Evolutionary conservation across 2,888 invertebrate species (phyloP).

Genomic region (Athalia rosae): DNA sequence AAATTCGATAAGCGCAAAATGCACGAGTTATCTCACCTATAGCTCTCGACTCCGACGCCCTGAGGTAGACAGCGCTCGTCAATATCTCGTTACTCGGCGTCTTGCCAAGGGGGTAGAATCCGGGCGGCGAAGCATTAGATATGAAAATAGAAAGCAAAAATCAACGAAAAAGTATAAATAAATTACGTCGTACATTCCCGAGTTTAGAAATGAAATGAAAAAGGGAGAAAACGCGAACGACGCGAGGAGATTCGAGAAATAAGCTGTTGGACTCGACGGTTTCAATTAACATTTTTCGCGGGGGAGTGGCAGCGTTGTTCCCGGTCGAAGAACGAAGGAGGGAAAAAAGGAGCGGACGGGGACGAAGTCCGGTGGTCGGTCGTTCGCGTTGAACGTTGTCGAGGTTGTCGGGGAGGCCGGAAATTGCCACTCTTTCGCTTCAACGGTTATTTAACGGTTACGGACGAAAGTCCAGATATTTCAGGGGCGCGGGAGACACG

Average conservation of each 20-base stretch:
- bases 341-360: background rate
- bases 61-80: slow-evolving; percentile 40
- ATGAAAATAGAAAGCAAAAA: background rate
- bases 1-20: slow-evolving; percentile 36
- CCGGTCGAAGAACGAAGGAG: background rate
- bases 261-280: slow-evolving; percentile 12
- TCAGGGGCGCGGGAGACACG: background rate
- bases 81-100: slow-evolving; percentile 43
- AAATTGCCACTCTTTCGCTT: slow-evolving; percentile 44
- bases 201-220: too few species aligned
- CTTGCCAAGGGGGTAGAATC: slow-evolving; percentile 14
- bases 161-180: slow-evolving; percentile 1
- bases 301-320: slow-evolving; percentile 25
- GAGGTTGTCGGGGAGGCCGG: slow-evolving; percentile 34
- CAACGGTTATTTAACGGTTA: slow-evolving; percentile 39
- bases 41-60: slow-evolving; percentile 14
- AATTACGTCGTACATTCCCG: background rate
- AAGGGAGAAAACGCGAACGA: too few species aligned
- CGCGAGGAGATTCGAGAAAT: too few species aligned
- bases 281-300: slow-evolving; percentile 40
- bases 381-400: slow-evolving; percentile 24
- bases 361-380: slow-evolving; percentile 34
- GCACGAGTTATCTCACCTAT: slow-evolving; percentile 32
- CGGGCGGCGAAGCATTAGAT: background rate
- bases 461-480: slow-evolving; percentile 40